A percentile compares a stretch with the other conserved stretches of the same genome.
Conservation (phyloP, 2,113 vertebrate species). For the Melanerpes formicivorus region DNA sequence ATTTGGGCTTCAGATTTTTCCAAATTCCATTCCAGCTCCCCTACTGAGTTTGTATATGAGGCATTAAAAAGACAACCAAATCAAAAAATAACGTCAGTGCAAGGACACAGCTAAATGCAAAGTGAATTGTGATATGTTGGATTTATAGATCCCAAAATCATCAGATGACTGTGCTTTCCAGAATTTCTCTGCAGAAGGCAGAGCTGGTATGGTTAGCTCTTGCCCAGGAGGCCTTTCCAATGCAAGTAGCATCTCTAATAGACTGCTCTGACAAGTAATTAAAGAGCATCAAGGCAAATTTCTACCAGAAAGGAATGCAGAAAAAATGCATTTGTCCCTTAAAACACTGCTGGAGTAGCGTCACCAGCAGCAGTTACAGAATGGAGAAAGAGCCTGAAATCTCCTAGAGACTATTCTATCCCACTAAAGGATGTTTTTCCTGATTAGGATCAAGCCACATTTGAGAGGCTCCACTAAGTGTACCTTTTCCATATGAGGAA, state of each 20-base stretch:
- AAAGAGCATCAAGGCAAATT: neutral
- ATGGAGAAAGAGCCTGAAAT: neutral
- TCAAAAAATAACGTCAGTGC: neutral
- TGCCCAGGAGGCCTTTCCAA: neutral
- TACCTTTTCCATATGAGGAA: neutral
- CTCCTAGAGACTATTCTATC: neutral
- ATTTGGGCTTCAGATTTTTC: slow-evolving; percentile 36
- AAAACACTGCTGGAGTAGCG: neutral
- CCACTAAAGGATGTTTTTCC: neutral
- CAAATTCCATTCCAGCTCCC: slow-evolving; percentile 8
- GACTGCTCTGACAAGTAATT: neutral
- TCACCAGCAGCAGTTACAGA: neutral
- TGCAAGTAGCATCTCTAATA: neutral
- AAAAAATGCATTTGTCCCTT: neutral
- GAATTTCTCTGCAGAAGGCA: neutral
- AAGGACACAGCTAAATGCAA: neutral
- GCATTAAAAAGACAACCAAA: neutral
- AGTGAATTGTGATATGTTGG: neutral
- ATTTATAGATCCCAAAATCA: neutral
- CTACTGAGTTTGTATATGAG: neutral
- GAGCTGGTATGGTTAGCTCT: neutral
- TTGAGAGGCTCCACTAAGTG: neutral
- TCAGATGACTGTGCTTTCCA: neutral
- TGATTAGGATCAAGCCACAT: neutral
- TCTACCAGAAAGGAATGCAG: neutral